Base-by-base conservation (phyloP, 1,140 invertebrate species). In the Brachionus asplanchnoidis region DNA sequence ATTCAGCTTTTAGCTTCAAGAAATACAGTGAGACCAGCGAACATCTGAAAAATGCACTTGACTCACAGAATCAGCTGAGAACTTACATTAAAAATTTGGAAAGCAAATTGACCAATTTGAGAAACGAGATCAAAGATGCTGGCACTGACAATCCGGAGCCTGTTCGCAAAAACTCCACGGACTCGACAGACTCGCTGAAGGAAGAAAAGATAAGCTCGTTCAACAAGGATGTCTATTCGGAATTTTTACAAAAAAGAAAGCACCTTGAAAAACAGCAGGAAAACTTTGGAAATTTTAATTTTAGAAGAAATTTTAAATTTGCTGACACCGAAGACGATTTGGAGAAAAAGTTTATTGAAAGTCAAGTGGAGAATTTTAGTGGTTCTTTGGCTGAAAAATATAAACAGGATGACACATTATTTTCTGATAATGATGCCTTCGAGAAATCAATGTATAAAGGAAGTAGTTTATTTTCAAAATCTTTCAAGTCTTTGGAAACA, bases 21-120 rank as follows among this genome's bases (percentile, higher is more conserved):
- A 77, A 42, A 75, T 44, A 44, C 36, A 75, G 32, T 77, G 44
- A 77, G 23, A 77, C 44, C n/a, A 77, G 44, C 46, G 73, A 77
- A 4, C 44, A 77, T 26, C 46, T 77, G 9, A 77, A 77, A 50
- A 77, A 77, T 77, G 73, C 73, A 5, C 14, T 77, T 23, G 44
- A 77, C 46, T 77, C 73, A 11, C 73, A 77, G 32, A 77, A 77
- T 46, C 73, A 77, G 20, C 42, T 77, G 42, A 77, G 73, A n/a
- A 77, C 42, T 50, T 77, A 77, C 26, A 77, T 77, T 12, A 12
- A 11, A 44, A 77, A 77, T 77, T 46, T 77, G n/a, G 73, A 77
- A 20, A 50, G 23, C 20, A 77, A 77, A 50, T 50, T 77, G 20
- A 77, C 20, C 17, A 46, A 77, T 50, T 53, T 77, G 17, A 77